Conservation (phyloP, 2,797 vertebrate genomes). For the Melanotaenia parkinsoni region DNA sequence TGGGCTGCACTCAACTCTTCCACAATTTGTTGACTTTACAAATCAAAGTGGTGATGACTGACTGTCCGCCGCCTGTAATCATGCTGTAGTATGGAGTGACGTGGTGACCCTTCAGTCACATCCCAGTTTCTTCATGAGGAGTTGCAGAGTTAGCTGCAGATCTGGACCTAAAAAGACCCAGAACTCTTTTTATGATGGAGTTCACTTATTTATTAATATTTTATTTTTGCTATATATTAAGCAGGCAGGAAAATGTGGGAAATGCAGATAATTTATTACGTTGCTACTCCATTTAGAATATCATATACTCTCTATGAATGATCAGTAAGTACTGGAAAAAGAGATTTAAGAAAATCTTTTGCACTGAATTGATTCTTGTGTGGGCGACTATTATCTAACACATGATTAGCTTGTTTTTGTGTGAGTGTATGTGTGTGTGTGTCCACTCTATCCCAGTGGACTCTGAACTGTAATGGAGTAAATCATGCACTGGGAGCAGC, state of each 20-base stretch:
- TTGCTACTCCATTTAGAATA: background rate
- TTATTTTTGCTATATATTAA: background rate
- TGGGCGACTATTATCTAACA: slow-evolving; percentile 50
- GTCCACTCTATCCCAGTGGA: slow-evolving; percentile 46
- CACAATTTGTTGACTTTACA: slow-evolving; percentile 35
- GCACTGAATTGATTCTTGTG: slow-evolving; percentile 46
- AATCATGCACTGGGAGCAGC: slow-evolving; percentile 20
- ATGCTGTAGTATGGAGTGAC: background rate
- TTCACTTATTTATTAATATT: slow-evolving; percentile 2
- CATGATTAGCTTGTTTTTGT: slow-evolving; percentile 21
- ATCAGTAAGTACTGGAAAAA: slow-evolving; percentile 11
- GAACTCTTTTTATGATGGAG: background rate
- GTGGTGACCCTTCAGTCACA: slow-evolving; percentile 7
- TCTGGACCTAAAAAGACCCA: slow-evolving; percentile 3
- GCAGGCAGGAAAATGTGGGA: background rate
- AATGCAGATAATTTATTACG: background rate
- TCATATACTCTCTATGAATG: background rate
- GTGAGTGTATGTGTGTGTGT: slow-evolving; percentile 17
- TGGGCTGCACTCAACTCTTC: slow-evolving; percentile 4
- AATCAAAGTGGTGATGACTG: slow-evolving; percentile 20
- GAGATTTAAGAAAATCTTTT: slow-evolving; percentile 11
- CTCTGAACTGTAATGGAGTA: slow-evolving; percentile 45
- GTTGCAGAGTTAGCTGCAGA: slow-evolving; percentile 17
- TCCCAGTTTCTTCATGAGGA: background rate
- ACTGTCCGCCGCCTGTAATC: slow-evolving; percentile 14